Conservation (phyloP, 2,797 vertebrate species). For the Vespertilio murinus region DNA sequence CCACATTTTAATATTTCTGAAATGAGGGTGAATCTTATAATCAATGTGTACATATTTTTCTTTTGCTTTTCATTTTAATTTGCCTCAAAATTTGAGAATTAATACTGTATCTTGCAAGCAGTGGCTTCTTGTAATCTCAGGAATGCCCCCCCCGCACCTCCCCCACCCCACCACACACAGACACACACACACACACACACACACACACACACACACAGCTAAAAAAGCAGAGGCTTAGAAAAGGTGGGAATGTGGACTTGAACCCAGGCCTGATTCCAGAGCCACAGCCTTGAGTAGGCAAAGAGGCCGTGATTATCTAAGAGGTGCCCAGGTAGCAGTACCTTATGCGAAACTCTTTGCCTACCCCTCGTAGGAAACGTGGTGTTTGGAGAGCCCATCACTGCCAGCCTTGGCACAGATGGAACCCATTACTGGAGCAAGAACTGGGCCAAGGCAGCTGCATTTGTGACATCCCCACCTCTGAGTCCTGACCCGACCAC, state of each 20-base stretch:
- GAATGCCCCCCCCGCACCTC: neutral
- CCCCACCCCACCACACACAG: too few species aligned
- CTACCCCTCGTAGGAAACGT: slow-evolving; percentile 89
- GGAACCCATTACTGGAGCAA: slow-evolving; percentile 99
- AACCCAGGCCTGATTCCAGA: neutral
- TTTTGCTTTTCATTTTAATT: neutral
- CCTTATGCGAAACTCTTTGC: neutral
- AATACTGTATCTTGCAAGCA: neutral
- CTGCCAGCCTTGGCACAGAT: slow-evolving; percentile 95
- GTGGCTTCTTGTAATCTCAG: neutral
- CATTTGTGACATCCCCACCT: slow-evolving; percentile 96
- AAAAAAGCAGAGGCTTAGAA: neutral
- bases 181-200: too few species aligned
- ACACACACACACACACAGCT: too few species aligned
- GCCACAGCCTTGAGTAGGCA: neutral
- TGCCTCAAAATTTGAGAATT: neutral
- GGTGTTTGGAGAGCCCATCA: slow-evolving; percentile 97
- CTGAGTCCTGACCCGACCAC: slow-evolving; percentile 98
- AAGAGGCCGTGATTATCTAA: neutral
- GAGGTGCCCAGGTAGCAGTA: neutral
- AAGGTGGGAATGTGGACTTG: neutral
- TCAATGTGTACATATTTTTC: neutral
- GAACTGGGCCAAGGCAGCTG: slow-evolving; percentile 98
- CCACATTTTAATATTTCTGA: neutral
- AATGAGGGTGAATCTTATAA: neutral